Conservation (phyloP, 2,797 vertebrate genomes). For the Morus bassanus region DNA sequence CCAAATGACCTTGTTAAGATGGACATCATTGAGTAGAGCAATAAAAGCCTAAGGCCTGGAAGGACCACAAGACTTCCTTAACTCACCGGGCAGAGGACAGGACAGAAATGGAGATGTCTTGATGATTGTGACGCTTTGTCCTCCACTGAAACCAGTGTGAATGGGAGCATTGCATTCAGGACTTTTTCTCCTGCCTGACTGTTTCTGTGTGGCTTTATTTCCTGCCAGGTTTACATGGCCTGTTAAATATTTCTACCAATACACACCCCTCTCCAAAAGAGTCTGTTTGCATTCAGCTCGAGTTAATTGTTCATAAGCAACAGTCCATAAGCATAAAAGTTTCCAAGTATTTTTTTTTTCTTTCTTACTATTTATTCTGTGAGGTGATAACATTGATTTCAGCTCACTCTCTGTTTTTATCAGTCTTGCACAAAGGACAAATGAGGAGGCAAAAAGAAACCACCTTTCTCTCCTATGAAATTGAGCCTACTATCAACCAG, state of each 20-base stretch:
- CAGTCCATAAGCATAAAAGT: not conserved
- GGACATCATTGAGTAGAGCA: not conserved
- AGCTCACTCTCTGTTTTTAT: constrained; percentile 18
- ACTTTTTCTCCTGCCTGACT: not conserved
- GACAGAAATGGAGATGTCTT: not conserved
- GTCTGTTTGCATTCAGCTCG: not conserved
- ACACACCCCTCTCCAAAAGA: not conserved
- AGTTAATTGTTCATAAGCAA: constrained; percentile 14
- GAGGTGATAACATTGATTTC: constrained; percentile 26
- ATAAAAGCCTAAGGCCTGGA: not conserved
- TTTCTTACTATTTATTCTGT: constrained; percentile 14
- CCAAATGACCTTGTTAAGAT: not conserved
- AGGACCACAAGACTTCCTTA: not conserved
- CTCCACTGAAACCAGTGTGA: not conserved
- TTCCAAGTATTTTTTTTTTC: not conserved
- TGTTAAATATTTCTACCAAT: not conserved
- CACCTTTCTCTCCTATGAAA: not conserved
- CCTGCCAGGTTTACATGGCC: not conserved
- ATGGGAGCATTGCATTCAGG: not conserved
- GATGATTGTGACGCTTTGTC: not conserved
- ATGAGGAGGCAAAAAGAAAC: not conserved
- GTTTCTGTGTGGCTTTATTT: not conserved
- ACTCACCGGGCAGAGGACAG: not conserved
- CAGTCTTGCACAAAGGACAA: constrained; percentile 13
- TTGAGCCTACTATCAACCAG: not conserved